Evolutionary conservation across 2,888 invertebrate genomes (phyloP).

Genomic region (Volucella inanis): DNA sequence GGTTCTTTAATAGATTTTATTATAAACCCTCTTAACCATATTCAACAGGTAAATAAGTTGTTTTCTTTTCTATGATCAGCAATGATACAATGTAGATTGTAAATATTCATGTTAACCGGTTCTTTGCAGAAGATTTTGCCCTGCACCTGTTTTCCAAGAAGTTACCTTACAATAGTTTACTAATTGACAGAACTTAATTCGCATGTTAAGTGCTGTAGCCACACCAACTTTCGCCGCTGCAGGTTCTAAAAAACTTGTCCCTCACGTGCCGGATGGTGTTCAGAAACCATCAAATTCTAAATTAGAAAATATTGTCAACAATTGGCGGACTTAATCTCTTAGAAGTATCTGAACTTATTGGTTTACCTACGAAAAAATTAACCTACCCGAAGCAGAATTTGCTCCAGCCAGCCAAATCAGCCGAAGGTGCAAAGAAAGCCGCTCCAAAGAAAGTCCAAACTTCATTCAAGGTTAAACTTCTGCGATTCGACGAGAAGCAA

Average conservation of each 20-base stretch:
- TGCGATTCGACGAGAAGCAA: constrained; percentile 95
- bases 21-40: no score
- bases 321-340: constrained; percentile 93
- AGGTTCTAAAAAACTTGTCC: constrained; percentile 85
- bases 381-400: constrained; percentile 95
- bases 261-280: constrained; percentile 89
- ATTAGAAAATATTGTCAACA: constrained; percentile 92
- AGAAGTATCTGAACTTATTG: constrained; percentile 97
- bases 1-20: no score
- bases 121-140: no score
- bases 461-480: constrained; percentile 93
- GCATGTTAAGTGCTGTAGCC: constrained; percentile 77
- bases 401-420: constrained; percentile 87
- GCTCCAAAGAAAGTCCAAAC: constrained; percentile 89
- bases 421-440: constrained; percentile 88
- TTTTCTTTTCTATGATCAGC: no score
- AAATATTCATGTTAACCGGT: no score
- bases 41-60: no score
- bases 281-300: constrained; percentile 92
- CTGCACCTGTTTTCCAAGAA: no score
- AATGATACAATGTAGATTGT: no score
- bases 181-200: constrained; percentile 44
- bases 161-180: no score
- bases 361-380: constrained; percentile 93
- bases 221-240: constrained; percentile 82